A percentile compares a stretch with the other conserved stretches of the same genome.
Conservation (phyloP, 1,140 invertebrate genomes). For the Eurosta solidaginis region DNA sequence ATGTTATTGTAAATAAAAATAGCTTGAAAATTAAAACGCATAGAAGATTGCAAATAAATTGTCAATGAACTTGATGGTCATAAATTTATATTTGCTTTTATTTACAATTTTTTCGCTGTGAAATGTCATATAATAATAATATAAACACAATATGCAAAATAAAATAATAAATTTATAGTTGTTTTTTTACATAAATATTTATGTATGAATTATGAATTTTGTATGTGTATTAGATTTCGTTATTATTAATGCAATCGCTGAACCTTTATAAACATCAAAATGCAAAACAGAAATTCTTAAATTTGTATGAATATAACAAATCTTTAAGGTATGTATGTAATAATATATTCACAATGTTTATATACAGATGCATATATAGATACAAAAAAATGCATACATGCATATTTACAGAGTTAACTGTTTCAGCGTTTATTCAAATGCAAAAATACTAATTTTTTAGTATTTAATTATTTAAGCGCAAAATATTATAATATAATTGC, state of each 20-base stretch:
- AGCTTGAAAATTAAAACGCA: not conserved
- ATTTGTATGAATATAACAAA: not conserved
- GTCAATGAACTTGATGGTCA: not conserved
- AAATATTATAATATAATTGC: conserved; percentile 9
- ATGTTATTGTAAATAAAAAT: not conserved
- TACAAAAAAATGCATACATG: not conserved
- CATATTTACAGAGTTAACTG: not conserved
- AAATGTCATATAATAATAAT: not conserved
- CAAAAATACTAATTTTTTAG: not conserved
- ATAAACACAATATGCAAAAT: not conserved
- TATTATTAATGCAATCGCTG: not conserved
- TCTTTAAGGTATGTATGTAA: not conserved
- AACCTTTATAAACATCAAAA: not conserved
- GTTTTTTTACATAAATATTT: not conserved
- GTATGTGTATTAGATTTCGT: not conserved
- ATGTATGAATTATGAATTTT: conserved; percentile 1
- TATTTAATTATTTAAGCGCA: conserved; percentile 8
- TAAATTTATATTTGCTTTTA: not conserved
- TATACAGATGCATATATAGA: not conserved
- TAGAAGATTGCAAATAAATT: not conserved
- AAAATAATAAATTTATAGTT: no score
- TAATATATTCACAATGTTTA: not conserved
- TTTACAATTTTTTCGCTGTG: not conserved
- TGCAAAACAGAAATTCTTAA: no score
- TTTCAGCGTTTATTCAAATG: not conserved